Conservation (phyloP, 2,113 vertebrate genomes). For the Lophura nycthemera region DNA sequence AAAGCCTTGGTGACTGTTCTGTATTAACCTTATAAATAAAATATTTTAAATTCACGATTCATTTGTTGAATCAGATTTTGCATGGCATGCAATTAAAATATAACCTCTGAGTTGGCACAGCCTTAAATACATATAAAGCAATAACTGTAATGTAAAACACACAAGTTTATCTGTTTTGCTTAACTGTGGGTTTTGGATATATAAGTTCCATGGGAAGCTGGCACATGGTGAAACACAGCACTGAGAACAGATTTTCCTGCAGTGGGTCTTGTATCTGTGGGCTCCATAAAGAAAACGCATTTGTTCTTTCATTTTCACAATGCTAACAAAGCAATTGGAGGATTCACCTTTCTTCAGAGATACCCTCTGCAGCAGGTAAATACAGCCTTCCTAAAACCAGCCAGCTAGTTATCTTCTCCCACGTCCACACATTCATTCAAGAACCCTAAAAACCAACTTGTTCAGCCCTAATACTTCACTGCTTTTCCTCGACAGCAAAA, state of each 20-base stretch:
- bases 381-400: not conserved
- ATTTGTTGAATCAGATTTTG: constrained; percentile 11
- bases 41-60: not conserved
- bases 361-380: not conserved
- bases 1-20: not conserved
- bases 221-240: not conserved
- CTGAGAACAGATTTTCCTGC: not conserved
- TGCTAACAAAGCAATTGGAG: not conserved
- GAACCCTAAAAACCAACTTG: not conserved
- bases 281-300: not conserved
- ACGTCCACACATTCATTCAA: not conserved
- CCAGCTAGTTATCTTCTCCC: not conserved
- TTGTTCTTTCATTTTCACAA: not conserved
- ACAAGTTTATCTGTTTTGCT: not conserved
- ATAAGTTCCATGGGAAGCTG: rapidly evolving
- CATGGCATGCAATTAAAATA: not conserved
- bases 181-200: not conserved
- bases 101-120: not conserved
- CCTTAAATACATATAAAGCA: not conserved
- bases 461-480: not conserved
- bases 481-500: constrained; percentile 23
- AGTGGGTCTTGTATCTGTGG: not conserved
- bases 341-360: not conserved
- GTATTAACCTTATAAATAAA: not conserved
- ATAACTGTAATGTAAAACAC: not conserved